Evolutionary conservation across 92 coral and sea anemone genomes (phyloP).

Genomic region (Montipora capitata): DNA sequence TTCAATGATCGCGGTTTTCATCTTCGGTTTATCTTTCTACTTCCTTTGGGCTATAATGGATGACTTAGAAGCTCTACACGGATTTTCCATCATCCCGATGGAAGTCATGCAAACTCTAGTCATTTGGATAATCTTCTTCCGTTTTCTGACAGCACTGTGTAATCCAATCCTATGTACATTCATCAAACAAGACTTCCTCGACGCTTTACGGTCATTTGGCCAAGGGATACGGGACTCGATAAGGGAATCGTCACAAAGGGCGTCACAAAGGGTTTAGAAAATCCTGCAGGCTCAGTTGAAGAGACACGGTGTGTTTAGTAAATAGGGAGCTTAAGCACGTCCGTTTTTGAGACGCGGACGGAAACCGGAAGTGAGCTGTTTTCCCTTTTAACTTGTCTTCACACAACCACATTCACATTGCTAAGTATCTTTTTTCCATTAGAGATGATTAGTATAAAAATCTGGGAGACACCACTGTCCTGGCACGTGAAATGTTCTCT

Average conservation of each 20-base stretch:
- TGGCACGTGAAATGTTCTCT: no score
- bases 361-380: no score
- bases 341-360: no score
- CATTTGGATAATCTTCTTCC: slow-evolving; percentile 64
- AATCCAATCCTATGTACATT: slow-evolving; percentile 82
- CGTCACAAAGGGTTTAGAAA: background rate
- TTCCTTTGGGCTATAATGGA: slow-evolving; percentile 72
- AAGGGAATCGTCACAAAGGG: background rate
- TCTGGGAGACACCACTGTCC: no score
- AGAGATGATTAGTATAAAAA: no score
- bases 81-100: slow-evolving; percentile 46
- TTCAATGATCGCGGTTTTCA: slow-evolving; percentile 86
- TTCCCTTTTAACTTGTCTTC: no score
- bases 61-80: slow-evolving; percentile 62
- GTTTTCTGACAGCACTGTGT: slow-evolving; percentile 82
- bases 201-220: slow-evolving; percentile 46
- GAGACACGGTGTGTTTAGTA: no score
- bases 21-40: slow-evolving; percentile 78
- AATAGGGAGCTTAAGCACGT: no score
- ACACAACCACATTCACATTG: no score
- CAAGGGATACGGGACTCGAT: background rate
- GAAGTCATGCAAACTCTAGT: slow-evolving; percentile 34
- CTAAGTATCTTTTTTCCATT: no score
- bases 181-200: slow-evolving; percentile 81
- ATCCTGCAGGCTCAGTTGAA: background rate